Base-by-base conservation (phyloP, 2,888 invertebrate genomes). In the Conchocele bisecta region DNA sequence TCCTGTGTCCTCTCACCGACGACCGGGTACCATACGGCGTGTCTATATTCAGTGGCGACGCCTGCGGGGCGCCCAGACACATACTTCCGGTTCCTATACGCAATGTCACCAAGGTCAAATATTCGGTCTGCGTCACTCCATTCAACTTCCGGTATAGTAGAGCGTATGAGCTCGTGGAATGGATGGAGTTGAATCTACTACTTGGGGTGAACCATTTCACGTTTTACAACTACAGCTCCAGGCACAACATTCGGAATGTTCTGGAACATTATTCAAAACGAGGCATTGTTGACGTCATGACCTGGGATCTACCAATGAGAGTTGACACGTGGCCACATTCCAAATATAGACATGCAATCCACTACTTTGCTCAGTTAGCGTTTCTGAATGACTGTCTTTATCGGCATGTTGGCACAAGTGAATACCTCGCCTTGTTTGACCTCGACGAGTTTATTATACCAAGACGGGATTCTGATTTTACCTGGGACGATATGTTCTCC, bases 391-490 rank as follows among this genome's bases (percentile, higher is more conserved):
- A 91, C 75, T 91, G 91, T 68, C 79, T 89, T 2, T 87, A 88
- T 63, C 73, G 90, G 53, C 76, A 82, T 59, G 80, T 82, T 69
- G 50, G 80, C 31, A 26, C 58, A 22, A 81, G 82, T 20, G 65
- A 83, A 29, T 88, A 83, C 66, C 50, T 89, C n/a, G 88, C 87
- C 6, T 88, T 84, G 67, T 64, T 84, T 39, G 91, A 91, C 69
- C 48, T 90, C 11, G 91, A 91, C 61, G 91, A 91, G 70, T 88
- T 89, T 57, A 84, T 90, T 39, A 83, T 90, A 26, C 90, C 90
- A 1, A 69, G 71, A 37, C 46, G 67, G 15, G 31, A 59, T 17
- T 24, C 57, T 15, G 51, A 65, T 28, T 22, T 39, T n/a, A 77
- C 69, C 20, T 87, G 88, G 88, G n/a, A 35, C 0, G 74, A 76